These are phyloP conservation scores for Hirtodrosophila trivittata DNA, from an alignment of 2,888 invertebrate species.

Conservation along the genomic window DNA sequence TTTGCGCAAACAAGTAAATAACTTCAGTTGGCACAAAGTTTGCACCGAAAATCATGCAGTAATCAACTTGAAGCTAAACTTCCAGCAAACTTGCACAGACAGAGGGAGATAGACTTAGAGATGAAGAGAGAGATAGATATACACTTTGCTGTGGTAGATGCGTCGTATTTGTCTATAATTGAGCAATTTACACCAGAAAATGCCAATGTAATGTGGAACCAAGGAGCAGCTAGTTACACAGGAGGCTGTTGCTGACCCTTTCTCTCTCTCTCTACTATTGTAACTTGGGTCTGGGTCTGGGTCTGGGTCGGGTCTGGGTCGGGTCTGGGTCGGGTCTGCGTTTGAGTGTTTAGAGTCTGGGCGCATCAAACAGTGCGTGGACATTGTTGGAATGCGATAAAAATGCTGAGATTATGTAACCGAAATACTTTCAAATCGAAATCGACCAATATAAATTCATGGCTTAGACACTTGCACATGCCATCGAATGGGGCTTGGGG, in stretches of 20 bases:
- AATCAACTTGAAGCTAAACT: slow-evolving; percentile 69
- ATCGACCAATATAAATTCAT: slow-evolving; percentile 78
- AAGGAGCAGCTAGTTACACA: neutral
- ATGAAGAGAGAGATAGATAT: neutral
- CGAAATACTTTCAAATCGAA: slow-evolving; percentile 77
- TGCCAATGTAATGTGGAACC: slow-evolving; percentile 3
- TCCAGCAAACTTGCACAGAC: slow-evolving; percentile 35
- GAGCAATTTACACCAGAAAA: slow-evolving; percentile 75
- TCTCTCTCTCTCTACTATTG: neutral
- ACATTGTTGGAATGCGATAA: slow-evolving; percentile 69
- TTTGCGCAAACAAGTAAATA: slow-evolving; percentile 49
- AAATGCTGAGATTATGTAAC: slow-evolving; percentile 74
- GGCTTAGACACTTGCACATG: slow-evolving; percentile 73
- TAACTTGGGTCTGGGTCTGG: neutral
- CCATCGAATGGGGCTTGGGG: slow-evolving; percentile 17
- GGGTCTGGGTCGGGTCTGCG: neutral
- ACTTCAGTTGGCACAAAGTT: slow-evolving; percentile 46
- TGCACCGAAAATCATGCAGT: slow-evolving; percentile 43
- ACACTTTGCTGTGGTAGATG: no score
- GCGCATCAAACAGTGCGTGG: slow-evolving; percentile 63
- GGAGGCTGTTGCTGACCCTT: slow-evolving; percentile 17
- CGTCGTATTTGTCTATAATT: slow-evolving; percentile 66
- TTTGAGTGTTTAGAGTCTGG: slow-evolving; percentile 1
- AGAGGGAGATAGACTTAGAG: slow-evolving; percentile 10
- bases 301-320: neutral